Conservation (phyloP, 2,797 vertebrate genomes). For the Cottoperca gobio region DNA sequence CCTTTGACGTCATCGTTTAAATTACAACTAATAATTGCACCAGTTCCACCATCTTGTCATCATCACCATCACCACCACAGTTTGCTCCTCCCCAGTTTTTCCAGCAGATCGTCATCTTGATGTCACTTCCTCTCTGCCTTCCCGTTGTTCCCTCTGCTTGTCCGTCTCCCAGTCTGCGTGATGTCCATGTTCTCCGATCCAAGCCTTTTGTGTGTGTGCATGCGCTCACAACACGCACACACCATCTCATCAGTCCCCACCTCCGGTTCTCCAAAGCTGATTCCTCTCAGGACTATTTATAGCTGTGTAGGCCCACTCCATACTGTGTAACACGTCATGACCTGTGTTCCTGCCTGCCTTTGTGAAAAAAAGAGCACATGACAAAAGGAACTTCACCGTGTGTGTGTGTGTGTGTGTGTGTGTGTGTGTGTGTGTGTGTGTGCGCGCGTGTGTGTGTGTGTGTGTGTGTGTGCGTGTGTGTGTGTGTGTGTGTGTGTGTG, state of each 20-base stretch:
- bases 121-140: slow-evolving; percentile 36
- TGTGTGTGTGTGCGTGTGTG: slow-evolving; percentile 9
- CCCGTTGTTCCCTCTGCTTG: slow-evolving; percentile 56
- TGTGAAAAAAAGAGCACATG: slow-evolving; percentile 31
- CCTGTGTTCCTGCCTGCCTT: slow-evolving; percentile 59
- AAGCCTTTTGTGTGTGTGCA: slow-evolving; percentile 33
- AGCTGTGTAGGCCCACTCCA: slow-evolving; percentile 66
- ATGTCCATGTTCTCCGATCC: slow-evolving; percentile 61
- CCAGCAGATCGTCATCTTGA: slow-evolving; percentile 23
- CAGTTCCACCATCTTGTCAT: slow-evolving; percentile 10
- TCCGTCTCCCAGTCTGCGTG: slow-evolving; percentile 64
- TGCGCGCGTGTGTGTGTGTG: slow-evolving; percentile 18
- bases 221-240: background rate
- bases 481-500: slow-evolving; percentile 15
- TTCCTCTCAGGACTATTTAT: slow-evolving; percentile 80
- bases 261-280: slow-evolving; percentile 78
- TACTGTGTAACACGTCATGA: slow-evolving; percentile 66
- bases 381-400: slow-evolving; percentile 50
- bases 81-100: slow-evolving; percentile 9
- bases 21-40: slow-evolving; percentile 18
- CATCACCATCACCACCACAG: slow-evolving; percentile 12
- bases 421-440: background rate
- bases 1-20: slow-evolving; percentile 3
- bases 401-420: slow-evolving; percentile 14
- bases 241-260: slow-evolving; percentile 80